Base-by-base conservation (phyloP, 2,888 invertebrate genomes). In the Cephus rjabovi region DNA sequence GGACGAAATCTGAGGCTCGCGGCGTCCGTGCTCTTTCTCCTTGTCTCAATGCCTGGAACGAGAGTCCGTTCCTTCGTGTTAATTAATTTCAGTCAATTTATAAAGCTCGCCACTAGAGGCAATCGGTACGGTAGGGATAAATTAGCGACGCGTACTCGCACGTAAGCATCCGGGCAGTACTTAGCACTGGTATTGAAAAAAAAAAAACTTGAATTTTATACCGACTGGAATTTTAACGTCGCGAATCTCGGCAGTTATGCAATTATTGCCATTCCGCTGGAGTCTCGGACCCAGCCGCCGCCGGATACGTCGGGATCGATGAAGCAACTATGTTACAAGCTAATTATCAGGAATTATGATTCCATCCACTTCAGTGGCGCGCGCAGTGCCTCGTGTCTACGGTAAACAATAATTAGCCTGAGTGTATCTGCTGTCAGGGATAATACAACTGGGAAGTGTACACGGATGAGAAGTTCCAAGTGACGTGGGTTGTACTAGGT, bases 291-390 rank as follows among this genome's bases (percentile, higher is more conserved):
- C 74, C 77, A 78, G 40, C 73, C 73, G 23, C 33, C 56, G 69
- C 31, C 12, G 23, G 80, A 85, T 82, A 87, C 86, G 85, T 80
- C 84, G 82, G 83, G 81, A 84, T 85, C 85, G 85, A 81, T 82
- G 81, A 81, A 83, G 83, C 83, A 87, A 85, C 84, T 84, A 85
- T 80, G 84, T 86, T 87, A 85, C 85, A 86, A 81, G 83, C 82
- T 84, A 86, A 86, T 88, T 86, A 84, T 85, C 76, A 83, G 84
- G 83, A 88, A 86, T 88, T 87, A 87, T 86, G 83, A 86, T 83
- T 82, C 85, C 82, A 82, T 79, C 82, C 78, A 37, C 73, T 71
- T 31, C 34, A 69, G 71, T 75, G 33, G 71, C 12, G 70, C 69
- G 77, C 56, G 71, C 71, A 31, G 71, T 23, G 71, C 71, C 80